These are phyloP conservation scores for Lithophane semibrunnea DNA, from an alignment of 2,888 invertebrate genomes.

Conservation along the genomic window DNA sequence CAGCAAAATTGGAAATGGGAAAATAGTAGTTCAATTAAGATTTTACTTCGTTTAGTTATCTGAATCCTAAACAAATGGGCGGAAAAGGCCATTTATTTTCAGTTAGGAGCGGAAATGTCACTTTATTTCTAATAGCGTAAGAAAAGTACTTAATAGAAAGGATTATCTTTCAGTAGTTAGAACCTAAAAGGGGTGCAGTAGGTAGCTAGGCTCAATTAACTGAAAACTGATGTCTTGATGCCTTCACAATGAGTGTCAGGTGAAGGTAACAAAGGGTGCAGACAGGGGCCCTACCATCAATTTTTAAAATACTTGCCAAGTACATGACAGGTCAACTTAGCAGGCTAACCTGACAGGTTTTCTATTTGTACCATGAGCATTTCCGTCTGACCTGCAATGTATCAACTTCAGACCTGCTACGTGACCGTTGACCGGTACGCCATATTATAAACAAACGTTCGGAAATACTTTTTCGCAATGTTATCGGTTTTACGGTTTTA, in stretches of 20 bases:
- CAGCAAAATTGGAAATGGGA: slow-evolving; percentile 6
- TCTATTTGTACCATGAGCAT: too few species aligned
- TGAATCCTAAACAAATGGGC: neutral
- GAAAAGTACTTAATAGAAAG: neutral
- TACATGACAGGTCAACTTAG: too few species aligned
- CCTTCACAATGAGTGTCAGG: neutral
- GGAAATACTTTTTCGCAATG: too few species aligned
- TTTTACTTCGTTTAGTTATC: neutral
- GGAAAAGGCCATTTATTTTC: neutral
- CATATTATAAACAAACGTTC: too few species aligned
- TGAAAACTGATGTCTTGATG: neutral
- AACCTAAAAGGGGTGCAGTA: neutral
- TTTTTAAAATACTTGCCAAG: too few species aligned
- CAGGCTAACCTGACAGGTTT: too few species aligned
- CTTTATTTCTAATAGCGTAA: neutral
- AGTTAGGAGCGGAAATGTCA: neutral
- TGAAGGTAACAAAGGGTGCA: neutral
- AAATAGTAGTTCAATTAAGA: slow-evolving; percentile 8
- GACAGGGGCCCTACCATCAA: too few species aligned
- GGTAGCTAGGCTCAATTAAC: neutral
- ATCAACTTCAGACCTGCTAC: too few species aligned
- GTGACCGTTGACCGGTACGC: too few species aligned
- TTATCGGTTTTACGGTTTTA: too few species aligned
- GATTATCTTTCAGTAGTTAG: neutral
- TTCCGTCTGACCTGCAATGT: too few species aligned